Conservation (phyloP, 2,113 vertebrate species). For the Sinocyclocheilus maitianheensis region DNA sequence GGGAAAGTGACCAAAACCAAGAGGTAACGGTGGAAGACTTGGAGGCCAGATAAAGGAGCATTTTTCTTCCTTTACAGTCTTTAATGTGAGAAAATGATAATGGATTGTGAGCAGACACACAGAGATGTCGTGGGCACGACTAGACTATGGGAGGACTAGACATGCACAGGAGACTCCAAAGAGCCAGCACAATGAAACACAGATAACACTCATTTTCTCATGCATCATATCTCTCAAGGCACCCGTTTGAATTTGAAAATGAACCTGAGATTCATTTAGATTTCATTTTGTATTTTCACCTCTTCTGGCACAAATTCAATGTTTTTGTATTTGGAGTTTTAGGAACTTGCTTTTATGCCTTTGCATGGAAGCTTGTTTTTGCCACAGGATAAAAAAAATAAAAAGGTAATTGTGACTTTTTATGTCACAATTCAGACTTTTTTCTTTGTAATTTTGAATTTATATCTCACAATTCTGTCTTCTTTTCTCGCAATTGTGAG, state of each 20-base stretch:
- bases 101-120: neutral
- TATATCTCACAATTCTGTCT: neutral
- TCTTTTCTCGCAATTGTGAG: too few relatives aligned
- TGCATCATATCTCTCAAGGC: neutral
- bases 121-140: neutral
- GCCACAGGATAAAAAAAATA: neutral
- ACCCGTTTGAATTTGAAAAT: neutral
- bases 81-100: neutral
- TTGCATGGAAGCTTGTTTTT: neutral
- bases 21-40: slow-evolving; percentile 14
- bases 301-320: slow-evolving; percentile 16
- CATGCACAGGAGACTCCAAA: slow-evolving; percentile 47
- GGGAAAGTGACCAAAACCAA: neutral
- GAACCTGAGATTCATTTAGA: slow-evolving; percentile 4
- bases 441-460: neutral
- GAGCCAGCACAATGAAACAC: slow-evolving; percentile 51
- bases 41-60: neutral
- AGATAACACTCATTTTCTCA: slow-evolving; percentile 40
- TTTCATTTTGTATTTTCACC: slow-evolving; percentile 7
- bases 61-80: neutral
- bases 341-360: neutral
- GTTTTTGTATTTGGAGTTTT: slow-evolving; percentile 27
- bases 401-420: neutral
- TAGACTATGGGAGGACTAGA: slow-evolving; percentile 26
- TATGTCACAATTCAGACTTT: neutral